phyloP scores from a whole-genome alignment of 2,888 invertebrate species.

The Merodon equestris region DNA sequence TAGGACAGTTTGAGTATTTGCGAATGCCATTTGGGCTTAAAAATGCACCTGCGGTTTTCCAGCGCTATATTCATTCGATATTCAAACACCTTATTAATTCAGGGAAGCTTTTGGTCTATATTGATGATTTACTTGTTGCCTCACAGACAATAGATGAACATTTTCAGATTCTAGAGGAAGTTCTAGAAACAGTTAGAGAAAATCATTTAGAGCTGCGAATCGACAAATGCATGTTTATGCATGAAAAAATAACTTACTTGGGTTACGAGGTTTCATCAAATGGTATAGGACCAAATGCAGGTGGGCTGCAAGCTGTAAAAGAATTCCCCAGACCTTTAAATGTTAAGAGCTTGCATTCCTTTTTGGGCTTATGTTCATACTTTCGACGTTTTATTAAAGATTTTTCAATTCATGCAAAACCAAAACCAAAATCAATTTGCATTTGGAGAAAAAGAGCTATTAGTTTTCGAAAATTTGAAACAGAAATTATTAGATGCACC shows the following conservation, averaged over 20 bases:
- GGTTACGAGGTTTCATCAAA: not conserved
- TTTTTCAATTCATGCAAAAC: no score
- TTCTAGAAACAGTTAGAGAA: not conserved
- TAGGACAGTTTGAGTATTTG: not conserved
- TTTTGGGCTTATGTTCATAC: slow-evolving; percentile 8
- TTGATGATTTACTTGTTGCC: slow-evolving; percentile 13
- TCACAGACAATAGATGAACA: slow-evolving; percentile 2
- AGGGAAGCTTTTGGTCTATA: slow-evolving; percentile 11
- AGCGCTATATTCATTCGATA: slow-evolving; percentile 10
- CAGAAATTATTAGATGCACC: no score
- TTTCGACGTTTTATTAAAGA: slow-evolving; percentile 3
- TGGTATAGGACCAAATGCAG: not conserved
- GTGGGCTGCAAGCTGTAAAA: not conserved
- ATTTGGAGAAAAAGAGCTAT: no score
- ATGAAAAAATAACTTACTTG: not conserved
- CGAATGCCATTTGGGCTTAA: slow-evolving; percentile 27
- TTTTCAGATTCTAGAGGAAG: not conserved
- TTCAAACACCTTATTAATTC: slow-evolving; percentile 8
- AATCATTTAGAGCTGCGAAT: not conserved
- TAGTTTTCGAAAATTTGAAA: no score
- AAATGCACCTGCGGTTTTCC: slow-evolving; percentile 6
- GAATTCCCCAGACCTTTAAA: not conserved
- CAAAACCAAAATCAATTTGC: no score
- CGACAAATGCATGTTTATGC: not conserved
- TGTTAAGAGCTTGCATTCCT: not conserved